Evolutionary conservation across 2,888 invertebrate genomes (phyloP), one percentile per base, ranked within the genome.

Genomic region (Syritta pipiens): DNA sequence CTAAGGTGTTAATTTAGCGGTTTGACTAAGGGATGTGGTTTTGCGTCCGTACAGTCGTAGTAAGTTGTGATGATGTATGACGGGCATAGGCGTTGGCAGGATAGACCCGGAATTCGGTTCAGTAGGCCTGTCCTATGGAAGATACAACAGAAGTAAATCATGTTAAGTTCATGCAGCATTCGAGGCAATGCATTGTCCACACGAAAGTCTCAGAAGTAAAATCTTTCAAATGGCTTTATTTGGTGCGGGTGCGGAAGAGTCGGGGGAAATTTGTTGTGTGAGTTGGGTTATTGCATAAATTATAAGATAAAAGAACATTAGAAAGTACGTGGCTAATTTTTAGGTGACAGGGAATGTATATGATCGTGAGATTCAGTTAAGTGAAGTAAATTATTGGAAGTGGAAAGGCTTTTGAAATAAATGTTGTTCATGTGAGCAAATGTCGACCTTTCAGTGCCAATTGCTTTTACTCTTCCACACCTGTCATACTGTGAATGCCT

Each of bases 1-100:
- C 77, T 82, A 67, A 82, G 82, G 82, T 82, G 82, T 82, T 81
- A 82, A 82, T 82, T 82, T 81, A 82, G 82, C 82, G 82, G 82
- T 82, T 82, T 81, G 77, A 68, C 67, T 75, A 81, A 81, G 71
- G 74, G 81, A 81, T 81, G 76, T 77, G 82, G 82, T 81, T 77
- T 74, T 67, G 79, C 51, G 37, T 67, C 37, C 62, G 55, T 32
- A 65, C 63, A 69, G 46, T 28, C 67, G 26, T 42, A 22, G 67
- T 51, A 10, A 32, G 19, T 44, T 28, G 30, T 46, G 32, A 22
- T 26, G 22, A 12, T 14, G 62, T 37, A 35, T 32, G 32, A 7
- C 35, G 37, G 12, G 30, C n/a, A 12, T 5, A 4, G 7, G 19
- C 1, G 12, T 3, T 10, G 10, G 7, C 9, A 9, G 10, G 63